Evolutionary conservation across 2,888 invertebrate genomes (phyloP).

Genomic region (Noctua comes): DNA sequence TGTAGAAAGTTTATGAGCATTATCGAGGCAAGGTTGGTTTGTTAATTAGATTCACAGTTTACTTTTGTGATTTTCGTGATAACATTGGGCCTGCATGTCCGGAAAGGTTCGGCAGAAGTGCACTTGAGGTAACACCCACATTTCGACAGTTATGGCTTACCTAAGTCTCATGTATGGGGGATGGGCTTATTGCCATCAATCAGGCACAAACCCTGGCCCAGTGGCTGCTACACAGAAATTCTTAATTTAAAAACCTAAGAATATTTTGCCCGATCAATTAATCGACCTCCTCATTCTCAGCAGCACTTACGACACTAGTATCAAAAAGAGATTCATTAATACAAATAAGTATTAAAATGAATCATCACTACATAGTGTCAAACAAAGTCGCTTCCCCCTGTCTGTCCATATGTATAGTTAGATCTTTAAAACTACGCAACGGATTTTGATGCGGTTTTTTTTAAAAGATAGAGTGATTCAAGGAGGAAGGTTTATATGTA

Average conservation of each 20-base stretch:
- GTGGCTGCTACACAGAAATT: neutral
- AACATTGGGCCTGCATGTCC: neutral
- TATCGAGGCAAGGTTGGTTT: neutral
- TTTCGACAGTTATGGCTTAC: neutral
- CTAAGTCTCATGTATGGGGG: neutral
- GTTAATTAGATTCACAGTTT: neutral
- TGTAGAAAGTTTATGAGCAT: slow-evolving; percentile 11
- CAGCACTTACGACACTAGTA: neutral
- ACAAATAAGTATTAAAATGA: neutral
- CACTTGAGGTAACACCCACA: neutral
- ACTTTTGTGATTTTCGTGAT: neutral
- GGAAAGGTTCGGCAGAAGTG: neutral
- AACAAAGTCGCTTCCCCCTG: no score
- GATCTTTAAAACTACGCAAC: no score
- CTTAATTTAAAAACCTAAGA: neutral
- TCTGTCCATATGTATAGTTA: no score
- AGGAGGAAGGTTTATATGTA: no score
- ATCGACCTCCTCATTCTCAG: neutral
- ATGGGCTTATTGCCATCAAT: neutral
- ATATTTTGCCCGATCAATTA: neutral
- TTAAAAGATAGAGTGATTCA: no score
- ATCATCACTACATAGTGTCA: neutral
- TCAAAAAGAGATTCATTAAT: neutral
- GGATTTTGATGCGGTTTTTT: no score
- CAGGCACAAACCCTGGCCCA: neutral